Percentiles rank a stretch among this genome's conserved stretches.
Conservation (phyloP, 2,888 invertebrate species). For the Synanthedon andrenaeformis region DNA sequence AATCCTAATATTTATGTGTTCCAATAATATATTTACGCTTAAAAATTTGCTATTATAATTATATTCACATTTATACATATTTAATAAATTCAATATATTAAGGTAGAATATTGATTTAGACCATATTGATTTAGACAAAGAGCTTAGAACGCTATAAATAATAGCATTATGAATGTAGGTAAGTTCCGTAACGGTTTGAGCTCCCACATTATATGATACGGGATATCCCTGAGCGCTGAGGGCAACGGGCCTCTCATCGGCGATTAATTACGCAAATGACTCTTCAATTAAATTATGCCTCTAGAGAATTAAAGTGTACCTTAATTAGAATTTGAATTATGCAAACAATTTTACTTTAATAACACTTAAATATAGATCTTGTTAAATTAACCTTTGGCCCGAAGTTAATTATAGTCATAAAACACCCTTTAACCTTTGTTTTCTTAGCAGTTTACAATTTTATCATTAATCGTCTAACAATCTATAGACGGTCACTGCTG, state of each 20-base stretch:
- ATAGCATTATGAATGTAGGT: background rate
- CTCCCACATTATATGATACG: background rate
- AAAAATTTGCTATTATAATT: too few species aligned
- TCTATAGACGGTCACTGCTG: too few species aligned
- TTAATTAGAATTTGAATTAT: background rate
- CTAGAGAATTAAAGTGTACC: background rate
- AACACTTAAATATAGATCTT: background rate
- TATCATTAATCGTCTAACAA: too few species aligned
- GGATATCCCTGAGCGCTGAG: conserved; percentile 4
- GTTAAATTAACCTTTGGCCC: too few species aligned
- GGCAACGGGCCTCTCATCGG: conserved; percentile 5
- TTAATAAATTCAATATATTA: too few species aligned
- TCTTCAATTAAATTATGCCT: conserved; percentile 8
- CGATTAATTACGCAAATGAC: conserved; percentile 10
- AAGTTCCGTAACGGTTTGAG: background rate
- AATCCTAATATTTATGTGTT: too few species aligned
- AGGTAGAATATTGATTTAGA: background rate
- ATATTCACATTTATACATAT: too few species aligned
- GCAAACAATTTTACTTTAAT: background rate
- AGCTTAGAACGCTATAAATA: background rate
- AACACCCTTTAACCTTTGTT: too few species aligned
- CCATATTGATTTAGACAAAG: background rate
- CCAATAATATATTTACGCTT: too few species aligned
- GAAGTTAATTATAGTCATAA: too few species aligned
- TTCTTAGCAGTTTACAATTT: too few species aligned